Conservation (phyloP, 2,797 vertebrate genomes). For the Cuculus canorus region DNA sequence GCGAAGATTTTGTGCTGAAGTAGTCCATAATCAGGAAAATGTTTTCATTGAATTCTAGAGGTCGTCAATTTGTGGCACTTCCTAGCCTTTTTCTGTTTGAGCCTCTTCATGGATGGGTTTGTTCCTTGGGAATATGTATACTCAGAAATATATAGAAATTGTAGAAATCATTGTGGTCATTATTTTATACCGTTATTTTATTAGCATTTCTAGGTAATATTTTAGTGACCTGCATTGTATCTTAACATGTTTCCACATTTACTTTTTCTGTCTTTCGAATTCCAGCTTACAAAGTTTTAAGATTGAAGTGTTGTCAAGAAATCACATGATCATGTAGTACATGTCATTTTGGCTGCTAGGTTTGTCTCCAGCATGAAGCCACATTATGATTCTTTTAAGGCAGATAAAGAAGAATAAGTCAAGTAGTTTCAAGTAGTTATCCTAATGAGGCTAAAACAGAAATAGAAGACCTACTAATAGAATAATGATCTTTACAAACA, state of each 20-base stretch:
- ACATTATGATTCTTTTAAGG: not conserved
- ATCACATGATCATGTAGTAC: accelerated
- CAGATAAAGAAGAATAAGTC: not conserved
- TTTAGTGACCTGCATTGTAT: not conserved
- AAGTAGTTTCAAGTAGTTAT: not conserved
- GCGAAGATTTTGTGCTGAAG: not conserved
- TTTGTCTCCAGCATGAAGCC: not conserved
- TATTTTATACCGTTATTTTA: not conserved
- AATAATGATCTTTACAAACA: not conserved
- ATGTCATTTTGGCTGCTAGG: not conserved
- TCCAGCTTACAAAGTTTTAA: not conserved
- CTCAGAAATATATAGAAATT: not conserved
- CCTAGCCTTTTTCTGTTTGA: not conserved
- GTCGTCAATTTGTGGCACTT: not conserved
- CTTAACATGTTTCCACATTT: not conserved
- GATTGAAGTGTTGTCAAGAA: not conserved
- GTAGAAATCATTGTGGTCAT: not conserved
- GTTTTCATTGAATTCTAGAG: not conserved
- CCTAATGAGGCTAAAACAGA: not conserved
- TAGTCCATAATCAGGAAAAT: not conserved
- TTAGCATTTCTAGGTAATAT: not conserved
- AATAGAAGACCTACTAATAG: not conserved
- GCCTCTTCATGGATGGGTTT: not conserved
- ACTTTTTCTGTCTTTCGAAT: not conserved
- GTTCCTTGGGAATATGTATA: not conserved